Conservation (phyloP, 2,797 vertebrate genomes). For the Malurus leucopterus region DNA sequence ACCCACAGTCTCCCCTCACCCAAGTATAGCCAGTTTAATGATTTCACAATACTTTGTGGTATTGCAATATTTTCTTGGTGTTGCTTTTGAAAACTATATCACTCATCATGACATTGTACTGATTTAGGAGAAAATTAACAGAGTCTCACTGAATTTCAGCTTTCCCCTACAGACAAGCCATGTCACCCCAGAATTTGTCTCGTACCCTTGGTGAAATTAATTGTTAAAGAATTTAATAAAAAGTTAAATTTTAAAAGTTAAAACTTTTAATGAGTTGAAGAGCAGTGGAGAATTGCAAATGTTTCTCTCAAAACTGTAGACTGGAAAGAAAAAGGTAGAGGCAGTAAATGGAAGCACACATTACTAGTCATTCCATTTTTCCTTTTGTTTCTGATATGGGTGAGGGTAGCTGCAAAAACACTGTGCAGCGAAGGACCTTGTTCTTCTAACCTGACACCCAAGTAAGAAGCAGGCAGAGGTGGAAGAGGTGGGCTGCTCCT, state of each 20-base stretch:
- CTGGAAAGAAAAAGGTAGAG: background rate
- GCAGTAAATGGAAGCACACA: background rate
- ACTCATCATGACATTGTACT: background rate
- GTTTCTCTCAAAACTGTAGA: background rate
- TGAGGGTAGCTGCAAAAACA: background rate
- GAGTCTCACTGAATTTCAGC: background rate
- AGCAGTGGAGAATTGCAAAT: background rate
- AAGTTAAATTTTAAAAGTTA: background rate
- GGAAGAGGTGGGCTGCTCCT: background rate
- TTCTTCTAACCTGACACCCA: background rate
- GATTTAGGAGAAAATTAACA: constrained; percentile 7
- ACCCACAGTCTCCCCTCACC: background rate
- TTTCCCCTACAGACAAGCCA: background rate
- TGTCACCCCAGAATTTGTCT: background rate
- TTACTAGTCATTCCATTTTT: background rate
- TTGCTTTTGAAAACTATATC: constrained; percentile 4
- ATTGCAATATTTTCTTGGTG: background rate
- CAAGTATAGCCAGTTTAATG: background rate
- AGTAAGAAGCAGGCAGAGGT: background rate
- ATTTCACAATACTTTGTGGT: constrained; percentile 4
- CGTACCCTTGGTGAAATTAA: background rate
- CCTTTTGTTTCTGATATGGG: background rate
- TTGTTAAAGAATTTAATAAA: background rate
- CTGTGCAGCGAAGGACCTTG: background rate
- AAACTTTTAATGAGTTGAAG: background rate